phyloP scores from a whole-genome alignment of 2,797 vertebrate genomes.

The Pangasius mekongensis region DNA sequence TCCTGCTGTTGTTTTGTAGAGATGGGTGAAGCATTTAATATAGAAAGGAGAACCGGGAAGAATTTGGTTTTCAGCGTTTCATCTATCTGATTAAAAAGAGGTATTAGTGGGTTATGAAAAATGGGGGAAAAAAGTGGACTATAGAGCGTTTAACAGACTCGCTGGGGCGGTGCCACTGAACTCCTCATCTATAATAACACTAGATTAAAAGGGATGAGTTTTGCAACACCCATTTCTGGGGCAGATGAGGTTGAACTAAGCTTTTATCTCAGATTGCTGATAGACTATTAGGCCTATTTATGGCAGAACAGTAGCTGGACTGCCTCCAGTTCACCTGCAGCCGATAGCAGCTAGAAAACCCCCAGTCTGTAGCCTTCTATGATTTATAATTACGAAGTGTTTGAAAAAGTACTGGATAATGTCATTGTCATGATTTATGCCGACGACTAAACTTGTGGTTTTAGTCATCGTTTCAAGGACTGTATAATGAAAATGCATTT shows the following conservation, averaged over 20 bases:
- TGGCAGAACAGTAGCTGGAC: slow-evolving; percentile 25
- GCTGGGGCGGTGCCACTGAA: neutral
- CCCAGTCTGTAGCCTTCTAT: neutral
- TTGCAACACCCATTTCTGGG: slow-evolving; percentile 41
- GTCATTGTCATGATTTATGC: slow-evolving; percentile 1
- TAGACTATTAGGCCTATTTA: slow-evolving; percentile 31
- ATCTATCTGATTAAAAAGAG: neutral
- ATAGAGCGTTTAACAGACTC: neutral
- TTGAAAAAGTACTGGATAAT: neutral
- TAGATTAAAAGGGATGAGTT: slow-evolving; percentile 51
- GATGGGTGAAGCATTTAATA: neutral
- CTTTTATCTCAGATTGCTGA: slow-evolving; percentile 38
- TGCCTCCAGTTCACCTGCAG: slow-evolving; percentile 36
- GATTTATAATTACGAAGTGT: neutral
- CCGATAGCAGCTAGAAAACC: neutral
- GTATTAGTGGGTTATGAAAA: neutral
- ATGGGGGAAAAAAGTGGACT: neutral
- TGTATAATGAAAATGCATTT: slow-evolving; percentile 10
- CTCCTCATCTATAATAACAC: slow-evolving; percentile 39
- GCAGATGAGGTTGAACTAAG: slow-evolving; percentile 38
- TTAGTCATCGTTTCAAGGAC: neutral
- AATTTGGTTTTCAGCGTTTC: neutral
- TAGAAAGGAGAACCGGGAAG: neutral
- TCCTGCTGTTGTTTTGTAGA: neutral
- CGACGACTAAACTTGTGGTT: neutral